Base-by-base conservation (phyloP, 2,888 invertebrate genomes). In the Allolobophora icterica region DNA sequence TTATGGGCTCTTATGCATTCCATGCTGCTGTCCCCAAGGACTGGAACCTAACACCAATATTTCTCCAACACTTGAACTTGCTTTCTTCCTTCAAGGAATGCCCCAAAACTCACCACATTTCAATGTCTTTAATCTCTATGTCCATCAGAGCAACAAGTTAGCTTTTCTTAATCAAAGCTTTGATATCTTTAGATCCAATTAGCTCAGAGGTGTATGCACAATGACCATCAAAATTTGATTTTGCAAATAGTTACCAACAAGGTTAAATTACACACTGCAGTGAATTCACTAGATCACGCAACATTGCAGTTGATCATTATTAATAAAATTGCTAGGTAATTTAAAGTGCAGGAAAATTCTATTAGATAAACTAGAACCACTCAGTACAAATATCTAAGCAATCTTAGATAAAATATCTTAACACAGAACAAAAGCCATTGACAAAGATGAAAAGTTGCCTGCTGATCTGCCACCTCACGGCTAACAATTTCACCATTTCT, bases 281-380 rank as follows among this genome's bases (percentile, higher is more conserved):
- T 58, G 58, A 58, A 52, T 52, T 52, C 52, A 24, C 19, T 52
- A 24, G 19, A 52, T 19, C 52, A 21, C 21, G 15, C 24, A 19
- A 52, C 52, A 52, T n/a, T 71, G 30, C n/a, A 71, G n/a, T n/a
- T 30, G 71, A 71, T 71, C 71, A 71, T 71, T 71, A 71, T 71
- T 71, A 71, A 52, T 52, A 52, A 71, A 71, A 71, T n/a, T 71
- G n/a, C 71, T n/a, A 71, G 71, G 30, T 71, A 71, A n/a, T n/a
- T n/a, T 71, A 71, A 71, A n/a, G 11, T n/a, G n/a, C n/a, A n/a
- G n/a, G 8, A 71, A 71, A 71, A 30, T 8, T n/a, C n/a, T 71
- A 71, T n/a, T 71, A 71, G n/a, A n/a, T n/a, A 71, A 71, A 71
- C n/a, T 71, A 71, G 71, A 71, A 71, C n/a, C 71, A 71, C 8